Evolutionary conservation across 2,797 vertebrate genomes (phyloP).

Genomic region (Oceanodroma leucorhoa): DNA sequence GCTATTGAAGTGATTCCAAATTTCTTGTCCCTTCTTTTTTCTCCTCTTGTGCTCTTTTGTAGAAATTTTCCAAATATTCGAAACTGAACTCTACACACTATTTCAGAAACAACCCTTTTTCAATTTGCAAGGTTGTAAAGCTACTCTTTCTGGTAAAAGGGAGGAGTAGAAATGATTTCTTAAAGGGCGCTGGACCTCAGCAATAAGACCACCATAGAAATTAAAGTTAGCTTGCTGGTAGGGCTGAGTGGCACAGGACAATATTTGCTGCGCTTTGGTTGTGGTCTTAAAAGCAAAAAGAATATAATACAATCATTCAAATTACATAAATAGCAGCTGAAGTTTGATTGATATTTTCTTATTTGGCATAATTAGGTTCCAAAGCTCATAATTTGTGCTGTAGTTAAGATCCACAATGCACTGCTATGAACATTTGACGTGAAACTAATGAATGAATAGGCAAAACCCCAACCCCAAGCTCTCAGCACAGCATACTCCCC

Average conservation of each 20-base stretch:
- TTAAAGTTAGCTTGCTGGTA: neutral
- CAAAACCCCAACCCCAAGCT: neutral
- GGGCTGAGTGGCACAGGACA: neutral
- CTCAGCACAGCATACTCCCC: neutral
- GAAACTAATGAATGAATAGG: neutral
- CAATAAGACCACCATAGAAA: neutral
- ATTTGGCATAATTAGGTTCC: neutral
- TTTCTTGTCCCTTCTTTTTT: neutral
- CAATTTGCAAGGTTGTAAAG: neutral
- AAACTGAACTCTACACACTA: neutral
- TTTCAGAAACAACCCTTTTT: neutral
- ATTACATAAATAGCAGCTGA: neutral
- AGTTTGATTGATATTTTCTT: neutral
- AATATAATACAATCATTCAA: neutral
- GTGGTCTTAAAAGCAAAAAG: neutral
- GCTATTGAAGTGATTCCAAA: neutral
- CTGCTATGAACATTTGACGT: neutral
- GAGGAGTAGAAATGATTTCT: neutral
- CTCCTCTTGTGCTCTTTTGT: neutral
- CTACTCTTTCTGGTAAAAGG: neutral
- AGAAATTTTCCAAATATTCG: neutral
- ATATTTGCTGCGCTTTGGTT: neutral
- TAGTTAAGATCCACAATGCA: neutral
- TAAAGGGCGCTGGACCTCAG: neutral
- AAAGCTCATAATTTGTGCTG: neutral